Conservation (phyloP, 2,797 vertebrate genomes). For the Pitangus sulphuratus region DNA sequence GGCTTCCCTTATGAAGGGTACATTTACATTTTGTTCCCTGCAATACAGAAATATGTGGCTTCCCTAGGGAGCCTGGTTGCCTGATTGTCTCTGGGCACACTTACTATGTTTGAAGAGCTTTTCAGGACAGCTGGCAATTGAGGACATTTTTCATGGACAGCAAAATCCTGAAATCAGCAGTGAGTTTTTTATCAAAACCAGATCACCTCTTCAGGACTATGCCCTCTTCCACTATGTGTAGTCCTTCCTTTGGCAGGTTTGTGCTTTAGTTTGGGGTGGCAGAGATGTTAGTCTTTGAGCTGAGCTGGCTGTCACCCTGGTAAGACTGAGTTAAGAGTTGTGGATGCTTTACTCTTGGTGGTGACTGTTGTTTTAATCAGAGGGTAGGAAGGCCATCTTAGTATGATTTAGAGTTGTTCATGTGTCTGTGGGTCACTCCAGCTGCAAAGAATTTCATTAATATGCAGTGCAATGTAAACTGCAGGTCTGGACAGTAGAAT, state of each 20-base stretch:
- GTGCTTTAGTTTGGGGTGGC: background rate
- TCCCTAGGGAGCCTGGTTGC: background rate
- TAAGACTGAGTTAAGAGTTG: background rate
- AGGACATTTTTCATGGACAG: background rate
- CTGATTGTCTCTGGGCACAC: background rate
- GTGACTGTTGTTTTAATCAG: background rate
- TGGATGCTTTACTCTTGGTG: background rate
- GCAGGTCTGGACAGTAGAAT: background rate
- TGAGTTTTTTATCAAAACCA: background rate
- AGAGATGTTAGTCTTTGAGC: background rate
- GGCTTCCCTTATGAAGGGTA: background rate
- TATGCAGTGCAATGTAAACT: background rate
- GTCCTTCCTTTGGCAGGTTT: background rate
- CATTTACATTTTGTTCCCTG: background rate
- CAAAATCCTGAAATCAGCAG: background rate
- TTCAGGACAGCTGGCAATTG: background rate
- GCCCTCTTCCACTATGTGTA: background rate
- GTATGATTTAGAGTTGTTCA: background rate
- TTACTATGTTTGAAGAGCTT: background rate
- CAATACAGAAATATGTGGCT: background rate
- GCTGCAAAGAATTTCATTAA: background rate
- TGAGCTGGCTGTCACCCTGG: background rate
- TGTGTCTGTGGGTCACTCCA: background rate
- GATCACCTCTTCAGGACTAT: background rate
- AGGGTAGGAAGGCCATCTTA: background rate